These are phyloP conservation scores for Sphaeridia pumilis DNA, from an alignment of 2,888 invertebrate species.

Conservation along the genomic window DNA sequence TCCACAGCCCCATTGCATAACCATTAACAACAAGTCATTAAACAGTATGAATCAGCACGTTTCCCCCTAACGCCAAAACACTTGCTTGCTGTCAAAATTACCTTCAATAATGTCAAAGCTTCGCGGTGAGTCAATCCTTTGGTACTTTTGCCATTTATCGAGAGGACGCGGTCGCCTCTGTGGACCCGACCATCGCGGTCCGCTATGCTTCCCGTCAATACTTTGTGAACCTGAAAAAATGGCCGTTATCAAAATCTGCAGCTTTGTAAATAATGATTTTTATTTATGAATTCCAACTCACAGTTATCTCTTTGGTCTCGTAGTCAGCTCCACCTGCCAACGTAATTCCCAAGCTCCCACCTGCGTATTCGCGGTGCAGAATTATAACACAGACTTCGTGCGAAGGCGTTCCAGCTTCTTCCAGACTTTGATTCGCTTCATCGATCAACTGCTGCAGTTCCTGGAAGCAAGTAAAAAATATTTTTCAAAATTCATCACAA, in stretches of 20 bases:
- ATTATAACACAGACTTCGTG: conserved; percentile 54
- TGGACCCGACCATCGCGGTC: conserved; percentile 74
- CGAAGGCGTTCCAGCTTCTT: conserved; percentile 43
- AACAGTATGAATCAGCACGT: not conserved
- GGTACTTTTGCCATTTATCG: conserved; percentile 76
- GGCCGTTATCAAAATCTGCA: not conserved
- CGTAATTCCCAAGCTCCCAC: conserved; percentile 71
- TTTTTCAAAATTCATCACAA: no score
- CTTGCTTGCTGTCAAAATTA: conserved; percentile 40
- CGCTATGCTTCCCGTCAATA: conserved; percentile 71
- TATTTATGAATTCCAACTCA: conserved; percentile 40
- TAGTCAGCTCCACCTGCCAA: conserved; percentile 81
- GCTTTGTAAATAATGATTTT: not conserved
- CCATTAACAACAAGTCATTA: not conserved
- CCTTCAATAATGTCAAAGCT: conserved; percentile 76
- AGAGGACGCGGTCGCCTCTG: conserved; percentile 74
- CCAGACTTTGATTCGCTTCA: conserved; percentile 53
- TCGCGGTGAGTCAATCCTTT: conserved; percentile 73
- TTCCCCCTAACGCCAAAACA: not conserved
- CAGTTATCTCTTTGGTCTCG: conserved; percentile 82
- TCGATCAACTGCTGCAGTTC: conserved; percentile 55
- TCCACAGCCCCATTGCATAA: no score
- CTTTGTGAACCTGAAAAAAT: conserved; percentile 62
- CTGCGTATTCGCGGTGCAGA: conserved; percentile 54
- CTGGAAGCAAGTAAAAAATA: conserved; percentile 35